A percentile compares a stretch with the other conserved stretches of the same genome.
Evolutionary conservation across 2,797 vertebrate genomes (phyloP).

Genomic region (Liparis tanakae): DNA sequence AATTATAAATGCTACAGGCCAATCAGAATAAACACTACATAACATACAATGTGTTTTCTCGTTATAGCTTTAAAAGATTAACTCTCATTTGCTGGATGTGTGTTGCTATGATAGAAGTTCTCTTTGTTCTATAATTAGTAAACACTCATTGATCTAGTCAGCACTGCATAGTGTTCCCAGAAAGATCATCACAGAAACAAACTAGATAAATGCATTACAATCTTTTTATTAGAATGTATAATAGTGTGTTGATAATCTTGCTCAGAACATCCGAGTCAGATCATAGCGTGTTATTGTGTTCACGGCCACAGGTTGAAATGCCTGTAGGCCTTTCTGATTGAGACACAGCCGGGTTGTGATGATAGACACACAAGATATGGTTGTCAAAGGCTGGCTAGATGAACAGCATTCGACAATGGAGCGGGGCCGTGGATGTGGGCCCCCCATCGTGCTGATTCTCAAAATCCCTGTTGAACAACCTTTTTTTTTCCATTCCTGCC

Average conservation of each 20-base stretch:
- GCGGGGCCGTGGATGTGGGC: constrained; percentile 62
- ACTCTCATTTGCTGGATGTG: neutral
- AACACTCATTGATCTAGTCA: constrained; percentile 2
- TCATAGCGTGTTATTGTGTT: constrained; percentile 13
- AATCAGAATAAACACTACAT: neutral
- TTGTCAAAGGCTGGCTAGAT: constrained; percentile 47
- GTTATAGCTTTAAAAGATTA: neutral
- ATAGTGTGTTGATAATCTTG: neutral
- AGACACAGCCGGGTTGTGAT: constrained; percentile 28
- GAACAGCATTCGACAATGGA: constrained; percentile 59
- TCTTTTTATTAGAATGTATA: neutral
- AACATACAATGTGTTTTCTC: neutral
- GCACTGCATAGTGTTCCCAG: neutral
- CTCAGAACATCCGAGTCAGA: constrained; percentile 1
- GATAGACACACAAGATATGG: constrained; percentile 50
- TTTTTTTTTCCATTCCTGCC: constrained; percentile 65
- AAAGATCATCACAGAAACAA: constrained; percentile 1
- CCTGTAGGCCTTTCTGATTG: constrained; percentile 17
- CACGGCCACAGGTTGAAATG: constrained; percentile 21
- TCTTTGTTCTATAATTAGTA: constrained; percentile 7
- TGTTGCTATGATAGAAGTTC: neutral
- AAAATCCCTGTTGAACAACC: constrained; percentile 72
- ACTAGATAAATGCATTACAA: neutral
- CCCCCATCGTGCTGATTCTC: constrained; percentile 77
- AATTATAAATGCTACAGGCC: neutral